Evolutionary conservation across 1,140 invertebrate genomes (phyloP).

Genomic region (Nixonia krombeini): DNA sequence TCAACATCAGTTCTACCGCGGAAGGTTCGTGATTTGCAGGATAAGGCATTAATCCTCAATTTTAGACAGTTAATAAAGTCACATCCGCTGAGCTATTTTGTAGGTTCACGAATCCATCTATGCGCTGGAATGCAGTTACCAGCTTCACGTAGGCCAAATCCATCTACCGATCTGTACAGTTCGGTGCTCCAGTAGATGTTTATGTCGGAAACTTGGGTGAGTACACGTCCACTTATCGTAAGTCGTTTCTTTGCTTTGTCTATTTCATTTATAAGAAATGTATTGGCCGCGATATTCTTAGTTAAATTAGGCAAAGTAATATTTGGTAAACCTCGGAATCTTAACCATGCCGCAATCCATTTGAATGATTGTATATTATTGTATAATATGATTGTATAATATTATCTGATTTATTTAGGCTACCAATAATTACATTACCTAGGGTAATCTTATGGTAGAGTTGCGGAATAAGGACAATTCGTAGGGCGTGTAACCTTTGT

Average conservation of each 20-base stretch:
- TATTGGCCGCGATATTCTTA: neutral
- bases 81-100: too few species aligned
- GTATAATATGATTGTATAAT: too few species aligned
- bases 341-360: too few species aligned
- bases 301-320: neutral
- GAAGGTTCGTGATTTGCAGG: too few species aligned
- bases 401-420: too few species aligned
- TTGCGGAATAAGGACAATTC: neutral
- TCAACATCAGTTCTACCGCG: too few species aligned
- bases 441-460: neutral
- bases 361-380: too few species aligned
- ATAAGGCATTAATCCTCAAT: too few species aligned
- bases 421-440: too few species aligned
- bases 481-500: constrained; percentile 9
- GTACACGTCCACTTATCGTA: neutral
- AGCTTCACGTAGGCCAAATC: constrained; percentile 45
- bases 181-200: neutral
- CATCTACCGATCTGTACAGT: constrained; percentile 30
- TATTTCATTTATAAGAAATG: neutral
- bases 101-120: too few species aligned
- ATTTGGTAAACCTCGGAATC: neutral
- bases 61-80: too few species aligned
- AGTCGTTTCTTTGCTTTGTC: neutral
- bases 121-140: too few species aligned
- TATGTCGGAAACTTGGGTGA: neutral